These are phyloP conservation scores for Serilophus lunatus DNA, from an alignment of 2,113 vertebrate species.

Conservation along the genomic window DNA sequence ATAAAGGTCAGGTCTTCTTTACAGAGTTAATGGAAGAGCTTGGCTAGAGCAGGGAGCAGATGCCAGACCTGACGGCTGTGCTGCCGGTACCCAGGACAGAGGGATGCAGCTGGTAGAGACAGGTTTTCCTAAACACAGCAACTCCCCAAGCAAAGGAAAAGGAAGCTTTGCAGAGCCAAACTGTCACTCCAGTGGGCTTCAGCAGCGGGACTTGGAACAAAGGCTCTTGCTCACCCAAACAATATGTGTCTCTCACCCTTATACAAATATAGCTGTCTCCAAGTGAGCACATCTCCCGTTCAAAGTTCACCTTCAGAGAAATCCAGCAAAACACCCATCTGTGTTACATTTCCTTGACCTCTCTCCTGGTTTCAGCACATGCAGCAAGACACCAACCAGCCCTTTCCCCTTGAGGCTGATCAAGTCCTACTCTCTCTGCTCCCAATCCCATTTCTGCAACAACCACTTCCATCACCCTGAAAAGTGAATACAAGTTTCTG, in stretches of 20 bases:
- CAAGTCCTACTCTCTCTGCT: background rate
- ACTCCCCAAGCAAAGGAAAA: conserved; percentile 22
- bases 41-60: accelerated
- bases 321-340: background rate
- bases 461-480: background rate
- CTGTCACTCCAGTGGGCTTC: background rate
- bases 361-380: background rate
- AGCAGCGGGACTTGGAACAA: background rate
- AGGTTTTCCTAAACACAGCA: background rate
- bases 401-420: background rate
- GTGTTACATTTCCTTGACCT: background rate
- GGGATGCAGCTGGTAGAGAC: background rate
- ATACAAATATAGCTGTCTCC: background rate
- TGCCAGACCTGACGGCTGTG: background rate
- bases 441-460: background rate
- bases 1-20: background rate
- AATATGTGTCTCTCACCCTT: background rate
- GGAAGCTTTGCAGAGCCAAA: conserved; percentile 44
- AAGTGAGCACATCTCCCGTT: background rate
- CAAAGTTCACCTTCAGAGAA: conserved; percentile 39
- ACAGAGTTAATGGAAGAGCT: background rate
- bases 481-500: background rate
- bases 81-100: background rate
- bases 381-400: accelerated
- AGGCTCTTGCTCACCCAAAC: conserved; percentile 20